Percentiles rank a stretch among this genome's conserved stretches.
Evolutionary conservation across 2,113 vertebrate species (phyloP).

Genomic region (Pardalotus punctatus): DNA sequence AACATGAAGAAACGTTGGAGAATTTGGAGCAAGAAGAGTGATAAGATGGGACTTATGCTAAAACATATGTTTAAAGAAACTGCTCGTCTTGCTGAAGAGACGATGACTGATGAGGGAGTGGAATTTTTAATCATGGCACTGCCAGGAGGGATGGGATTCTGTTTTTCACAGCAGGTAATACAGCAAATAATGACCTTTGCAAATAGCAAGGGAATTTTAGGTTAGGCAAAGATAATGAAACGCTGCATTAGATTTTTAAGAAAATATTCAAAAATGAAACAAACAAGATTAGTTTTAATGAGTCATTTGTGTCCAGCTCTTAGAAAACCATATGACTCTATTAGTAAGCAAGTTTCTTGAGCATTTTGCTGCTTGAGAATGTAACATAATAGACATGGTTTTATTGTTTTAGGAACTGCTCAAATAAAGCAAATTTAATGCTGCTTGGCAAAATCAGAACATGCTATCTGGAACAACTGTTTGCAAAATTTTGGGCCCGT

Average conservation of each 20-base stretch:
- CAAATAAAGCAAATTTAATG: neutral
- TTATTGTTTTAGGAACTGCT: neutral
- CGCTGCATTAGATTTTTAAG: neutral
- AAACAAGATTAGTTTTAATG: neutral
- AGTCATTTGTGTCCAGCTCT: neutral
- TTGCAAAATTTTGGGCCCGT: neutral
- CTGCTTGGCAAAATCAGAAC: neutral
- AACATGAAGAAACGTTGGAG: neutral
- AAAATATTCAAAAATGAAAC: neutral
- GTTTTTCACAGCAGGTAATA: neutral
- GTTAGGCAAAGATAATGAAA: neutral
- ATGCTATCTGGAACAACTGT: fast-evolving
- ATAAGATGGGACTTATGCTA: neutral
- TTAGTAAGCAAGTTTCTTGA: neutral
- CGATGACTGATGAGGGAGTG: neutral
- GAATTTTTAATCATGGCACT: neutral
- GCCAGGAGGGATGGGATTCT: neutral
- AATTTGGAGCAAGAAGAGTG: neutral
- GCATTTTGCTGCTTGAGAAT: neutral
- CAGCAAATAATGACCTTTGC: neutral
- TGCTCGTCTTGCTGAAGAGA: neutral
- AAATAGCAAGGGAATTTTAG: neutral
- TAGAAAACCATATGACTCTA: neutral
- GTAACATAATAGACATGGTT: neutral
- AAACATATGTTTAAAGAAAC: neutral